Percentiles rank a stretch among this genome's conserved stretches.
phyloP scores from a whole-genome alignment of 2,797 vertebrate species.

The Amazonetta brasiliensis region DNA sequence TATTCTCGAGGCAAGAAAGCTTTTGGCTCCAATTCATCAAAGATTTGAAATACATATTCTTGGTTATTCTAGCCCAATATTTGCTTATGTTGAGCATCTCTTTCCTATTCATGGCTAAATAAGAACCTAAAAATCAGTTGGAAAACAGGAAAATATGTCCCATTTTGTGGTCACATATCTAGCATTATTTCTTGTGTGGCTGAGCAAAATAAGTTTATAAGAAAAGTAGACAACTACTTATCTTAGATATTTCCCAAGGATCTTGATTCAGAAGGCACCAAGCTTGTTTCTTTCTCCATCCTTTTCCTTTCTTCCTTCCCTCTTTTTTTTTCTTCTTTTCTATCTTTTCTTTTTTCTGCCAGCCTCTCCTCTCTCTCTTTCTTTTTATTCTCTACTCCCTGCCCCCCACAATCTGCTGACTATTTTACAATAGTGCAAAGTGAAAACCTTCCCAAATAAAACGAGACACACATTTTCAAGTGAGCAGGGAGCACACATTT shows the following conservation, averaged over 20 bases:
- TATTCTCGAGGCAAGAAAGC: neutral
- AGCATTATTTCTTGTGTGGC: neutral
- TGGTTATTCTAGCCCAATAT: neutral
- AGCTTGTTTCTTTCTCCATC: neutral
- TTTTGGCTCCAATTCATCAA: neutral
- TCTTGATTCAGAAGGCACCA: neutral
- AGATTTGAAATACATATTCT: neutral
- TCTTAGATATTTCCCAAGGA: neutral
- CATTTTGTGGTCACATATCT: neutral
- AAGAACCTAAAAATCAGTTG: neutral
- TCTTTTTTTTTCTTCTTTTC: neutral
- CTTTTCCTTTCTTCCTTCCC: neutral
- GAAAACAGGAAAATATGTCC: neutral
- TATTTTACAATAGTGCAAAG: neutral
- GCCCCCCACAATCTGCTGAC: neutral
- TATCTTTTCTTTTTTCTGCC: neutral
- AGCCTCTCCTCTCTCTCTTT: neutral
- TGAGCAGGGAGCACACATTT: neutral
- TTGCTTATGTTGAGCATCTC: neutral
- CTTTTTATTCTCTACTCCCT: neutral
- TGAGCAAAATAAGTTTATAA: neutral
- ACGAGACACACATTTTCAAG: neutral
- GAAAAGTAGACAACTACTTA: neutral
- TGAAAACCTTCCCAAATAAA: neutral
- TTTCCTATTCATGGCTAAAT: neutral